A percentile compares a stretch with the other conserved stretches of the same genome.
Evolutionary conservation across 92 coral and sea anemone genomes (phyloP).

Genomic region (Porites lobata): DNA sequence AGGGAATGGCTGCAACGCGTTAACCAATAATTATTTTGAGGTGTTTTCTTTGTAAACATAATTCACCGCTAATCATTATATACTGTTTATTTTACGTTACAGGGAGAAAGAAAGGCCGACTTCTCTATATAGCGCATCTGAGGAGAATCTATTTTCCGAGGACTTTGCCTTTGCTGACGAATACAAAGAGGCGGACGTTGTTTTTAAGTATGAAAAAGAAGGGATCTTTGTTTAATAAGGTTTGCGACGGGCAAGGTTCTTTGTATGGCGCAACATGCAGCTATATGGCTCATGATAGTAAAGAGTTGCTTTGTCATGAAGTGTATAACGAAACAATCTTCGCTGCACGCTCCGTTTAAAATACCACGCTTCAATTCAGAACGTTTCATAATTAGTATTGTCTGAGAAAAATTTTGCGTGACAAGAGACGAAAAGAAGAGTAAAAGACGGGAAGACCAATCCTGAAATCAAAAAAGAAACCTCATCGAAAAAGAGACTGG

Average conservation of each 20-base stretch:
- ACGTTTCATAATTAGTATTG: background rate
- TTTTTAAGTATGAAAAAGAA: conserved; percentile 11
- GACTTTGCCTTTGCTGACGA: conserved; percentile 39
- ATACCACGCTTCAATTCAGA: background rate
- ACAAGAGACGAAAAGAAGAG: background rate
- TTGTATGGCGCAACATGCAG: background rate
- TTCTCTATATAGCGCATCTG: conserved; percentile 20
- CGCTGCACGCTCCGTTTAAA: too few relatives aligned
- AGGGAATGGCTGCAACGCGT: too few relatives aligned
- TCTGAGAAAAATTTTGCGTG: background rate
- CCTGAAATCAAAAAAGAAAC: background rate
- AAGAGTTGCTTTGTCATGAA: background rate
- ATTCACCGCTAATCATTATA: background rate
- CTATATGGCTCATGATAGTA: background rate
- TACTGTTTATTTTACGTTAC: background rate
- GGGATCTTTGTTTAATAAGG: background rate
- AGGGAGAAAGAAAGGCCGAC: conserved; percentile 20
- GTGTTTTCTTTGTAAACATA: background rate
- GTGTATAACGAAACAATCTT: background rate
- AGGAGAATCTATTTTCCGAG: conserved; percentile 18
- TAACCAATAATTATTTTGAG: too few relatives aligned
- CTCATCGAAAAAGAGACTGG: too few relatives aligned
- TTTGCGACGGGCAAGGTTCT: background rate
- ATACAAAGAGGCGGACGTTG: conserved; percentile 23
- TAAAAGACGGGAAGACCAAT: background rate